Evolutionary conservation across 2,113 vertebrate species (phyloP).

Genomic region (Scortum barcoo): DNA sequence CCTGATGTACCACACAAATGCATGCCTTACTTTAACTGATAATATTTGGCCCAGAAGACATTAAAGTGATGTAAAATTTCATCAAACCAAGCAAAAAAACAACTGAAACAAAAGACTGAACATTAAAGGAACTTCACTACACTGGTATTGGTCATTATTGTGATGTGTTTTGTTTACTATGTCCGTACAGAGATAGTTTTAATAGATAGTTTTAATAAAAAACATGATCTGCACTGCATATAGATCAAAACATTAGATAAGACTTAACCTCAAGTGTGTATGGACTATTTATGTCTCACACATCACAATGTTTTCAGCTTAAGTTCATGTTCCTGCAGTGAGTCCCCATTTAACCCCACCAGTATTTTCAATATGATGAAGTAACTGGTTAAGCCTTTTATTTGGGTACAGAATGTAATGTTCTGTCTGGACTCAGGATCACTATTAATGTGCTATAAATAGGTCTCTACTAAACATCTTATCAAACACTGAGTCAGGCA

Average conservation of each 20-base stretch:
- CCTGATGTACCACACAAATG: neutral
- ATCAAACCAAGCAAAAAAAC: neutral
- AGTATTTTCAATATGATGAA: neutral
- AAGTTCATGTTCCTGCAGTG: neutral
- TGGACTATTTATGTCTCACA: neutral
- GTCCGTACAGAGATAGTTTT: neutral
- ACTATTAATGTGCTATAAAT: slow-evolving; percentile 5
- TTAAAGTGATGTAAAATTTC: neutral
- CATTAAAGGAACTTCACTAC: neutral
- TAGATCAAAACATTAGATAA: neutral
- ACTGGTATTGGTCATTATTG: too few relatives aligned
- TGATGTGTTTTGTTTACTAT: neutral
- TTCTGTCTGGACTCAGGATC: neutral
- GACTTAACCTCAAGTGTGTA: neutral
- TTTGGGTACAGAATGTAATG: neutral
- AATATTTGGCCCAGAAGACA: neutral
- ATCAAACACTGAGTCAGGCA: neutral
- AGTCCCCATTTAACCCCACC: slow-evolving; percentile 11
- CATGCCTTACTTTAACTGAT: neutral
- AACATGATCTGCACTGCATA: neutral
- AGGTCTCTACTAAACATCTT: neutral
- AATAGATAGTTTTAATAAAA: neutral
- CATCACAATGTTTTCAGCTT: neutral
- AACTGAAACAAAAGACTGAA: neutral
- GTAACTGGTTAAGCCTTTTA: slow-evolving; percentile 32